These are phyloP conservation scores for Cliona cf. orientalis DNA, from an alignment of 37 sponge, comb jelly and placozoan genomes.

Conservation along the genomic window DNA sequence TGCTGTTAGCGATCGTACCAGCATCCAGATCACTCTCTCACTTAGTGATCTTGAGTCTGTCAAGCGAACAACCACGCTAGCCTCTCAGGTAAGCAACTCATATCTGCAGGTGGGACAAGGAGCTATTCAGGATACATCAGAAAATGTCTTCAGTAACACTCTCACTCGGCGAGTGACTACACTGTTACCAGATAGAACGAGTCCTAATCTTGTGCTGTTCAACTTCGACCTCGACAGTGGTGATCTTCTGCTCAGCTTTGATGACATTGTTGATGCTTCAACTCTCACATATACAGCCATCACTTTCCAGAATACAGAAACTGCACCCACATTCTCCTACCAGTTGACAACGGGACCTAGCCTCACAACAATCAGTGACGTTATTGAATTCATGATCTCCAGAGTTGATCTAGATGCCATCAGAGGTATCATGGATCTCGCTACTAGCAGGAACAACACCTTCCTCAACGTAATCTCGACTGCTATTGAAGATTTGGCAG, in stretches of 20 bases:
- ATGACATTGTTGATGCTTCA: slow-evolving; percentile 83
- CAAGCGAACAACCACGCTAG: slow-evolving; percentile 51
- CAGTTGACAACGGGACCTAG: slow-evolving; percentile 65
- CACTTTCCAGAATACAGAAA: slow-evolving; percentile 57
- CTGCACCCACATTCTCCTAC: slow-evolving; percentile 21
- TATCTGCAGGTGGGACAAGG: slow-evolving; percentile 52
- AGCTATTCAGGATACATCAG: slow-evolving; percentile 64
- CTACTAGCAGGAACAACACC: slow-evolving; percentile 72
- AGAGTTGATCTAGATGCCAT: slow-evolving; percentile 63
- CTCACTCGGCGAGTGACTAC: neutral
- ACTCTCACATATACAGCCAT: slow-evolving; percentile 55
- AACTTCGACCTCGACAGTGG: slow-evolving; percentile 80
- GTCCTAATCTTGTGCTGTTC: slow-evolving; percentile 67
- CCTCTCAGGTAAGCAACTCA: slow-evolving; percentile 29
- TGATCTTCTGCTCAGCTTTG: slow-evolving; percentile 70
- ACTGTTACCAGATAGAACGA: slow-evolving; percentile 66
- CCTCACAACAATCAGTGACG: slow-evolving; percentile 21
- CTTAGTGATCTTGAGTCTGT: slow-evolving; percentile 63
- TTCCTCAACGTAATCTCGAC: slow-evolving; percentile 62
- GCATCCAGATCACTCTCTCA: slow-evolving; percentile 49
- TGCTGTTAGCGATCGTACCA: slow-evolving; percentile 17
- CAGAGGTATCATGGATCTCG: slow-evolving; percentile 60
- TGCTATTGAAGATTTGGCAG: slow-evolving; percentile 75
- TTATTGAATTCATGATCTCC: slow-evolving; percentile 48
- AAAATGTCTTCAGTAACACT: slow-evolving; percentile 34